These are phyloP conservation scores for Drosophila mojavensis DNA, from an alignment of 1,140 invertebrate genomes.

Conservation along the genomic window DNA sequence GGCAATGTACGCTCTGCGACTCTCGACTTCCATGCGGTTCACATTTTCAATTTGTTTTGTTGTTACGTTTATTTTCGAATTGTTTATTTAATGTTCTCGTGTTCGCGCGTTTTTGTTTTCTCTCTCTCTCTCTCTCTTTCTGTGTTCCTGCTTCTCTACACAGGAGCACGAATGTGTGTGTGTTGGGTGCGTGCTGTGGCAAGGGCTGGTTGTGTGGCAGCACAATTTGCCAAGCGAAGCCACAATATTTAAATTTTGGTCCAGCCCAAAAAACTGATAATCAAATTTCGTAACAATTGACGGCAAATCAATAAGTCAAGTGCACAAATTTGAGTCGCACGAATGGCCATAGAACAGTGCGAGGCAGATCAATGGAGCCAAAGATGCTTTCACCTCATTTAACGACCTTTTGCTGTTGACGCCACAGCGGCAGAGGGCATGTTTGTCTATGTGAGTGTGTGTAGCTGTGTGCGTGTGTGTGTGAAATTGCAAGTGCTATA, in stretches of 20 bases:
- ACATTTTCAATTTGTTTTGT: slow-evolving; percentile 62
- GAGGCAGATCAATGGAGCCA: slow-evolving; percentile 19
- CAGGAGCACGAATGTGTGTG: neutral
- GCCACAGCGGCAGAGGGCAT: neutral
- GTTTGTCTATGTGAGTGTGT: neutral
- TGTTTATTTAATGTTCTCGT: slow-evolving; percentile 72
- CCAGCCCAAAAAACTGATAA: slow-evolving; percentile 60
- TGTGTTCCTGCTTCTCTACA: slow-evolving; percentile 3
- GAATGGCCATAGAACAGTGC: slow-evolving; percentile 11
- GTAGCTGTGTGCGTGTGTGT: slow-evolving; percentile 1
- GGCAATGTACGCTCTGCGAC: slow-evolving; percentile 26
- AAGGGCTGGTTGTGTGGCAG: neutral
- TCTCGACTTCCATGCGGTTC: slow-evolving; percentile 27
- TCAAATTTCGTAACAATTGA: slow-evolving; percentile 65
- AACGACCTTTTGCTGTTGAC: slow-evolving; percentile 50
- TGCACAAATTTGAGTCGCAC: slow-evolving; percentile 51
- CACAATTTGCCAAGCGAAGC: slow-evolving; percentile 1
- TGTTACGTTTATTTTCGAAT: slow-evolving; percentile 75
- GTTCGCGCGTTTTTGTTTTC: slow-evolving; percentile 38
- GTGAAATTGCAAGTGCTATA: slow-evolving; percentile 24
- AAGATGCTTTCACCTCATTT: slow-evolving; percentile 72
- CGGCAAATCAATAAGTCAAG: slow-evolving; percentile 71
- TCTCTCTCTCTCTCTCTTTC: neutral
- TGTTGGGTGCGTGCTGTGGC: slow-evolving; percentile 1
- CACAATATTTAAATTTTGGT: slow-evolving; percentile 31